Percentiles rank a stretch among this genome's conserved stretches.
These are phyloP conservation scores for Tapirus terrestris DNA, from an alignment of 2,113 vertebrate genomes.

Conservation along the genomic window DNA sequence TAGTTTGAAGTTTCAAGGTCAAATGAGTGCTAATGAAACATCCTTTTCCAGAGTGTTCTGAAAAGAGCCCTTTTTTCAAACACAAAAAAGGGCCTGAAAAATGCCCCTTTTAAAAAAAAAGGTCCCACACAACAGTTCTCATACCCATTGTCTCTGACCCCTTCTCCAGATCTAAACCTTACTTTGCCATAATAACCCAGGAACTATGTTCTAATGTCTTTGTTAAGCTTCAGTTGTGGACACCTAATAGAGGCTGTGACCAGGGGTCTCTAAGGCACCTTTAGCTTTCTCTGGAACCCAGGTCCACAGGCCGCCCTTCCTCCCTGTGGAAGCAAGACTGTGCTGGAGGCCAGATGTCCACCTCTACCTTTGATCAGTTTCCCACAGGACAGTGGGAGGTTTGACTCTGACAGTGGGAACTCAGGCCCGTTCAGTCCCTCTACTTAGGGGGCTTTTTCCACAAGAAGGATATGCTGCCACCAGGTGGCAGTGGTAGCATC, in stretches of 20 bases:
- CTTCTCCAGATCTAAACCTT: not conserved
- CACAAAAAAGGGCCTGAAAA: not conserved
- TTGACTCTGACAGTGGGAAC: not conserved
- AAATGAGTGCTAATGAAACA: conserved; percentile 21
- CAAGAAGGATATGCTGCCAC: conserved; percentile 44
- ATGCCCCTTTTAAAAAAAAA: not conserved
- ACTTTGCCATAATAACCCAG: not conserved
- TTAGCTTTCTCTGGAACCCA: not conserved
- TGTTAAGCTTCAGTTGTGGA: not conserved
- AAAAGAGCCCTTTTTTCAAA: not conserved
- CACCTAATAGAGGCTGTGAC: not conserved
- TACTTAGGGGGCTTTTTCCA: not conserved
- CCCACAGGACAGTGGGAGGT: not conserved
- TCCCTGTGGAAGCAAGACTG: not conserved
- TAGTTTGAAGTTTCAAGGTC: conserved; percentile 19
- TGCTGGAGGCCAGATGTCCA: not conserved
- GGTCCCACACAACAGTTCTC: not conserved
- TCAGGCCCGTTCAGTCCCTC: not conserved
- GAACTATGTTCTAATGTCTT: not conserved
- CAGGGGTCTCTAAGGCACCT: not conserved
- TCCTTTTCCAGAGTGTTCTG: not conserved
- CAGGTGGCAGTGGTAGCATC: conserved; percentile 45
- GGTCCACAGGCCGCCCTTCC: not conserved
- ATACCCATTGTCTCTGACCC: not conserved
- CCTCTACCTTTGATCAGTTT: not conserved